Evolutionary conservation across 2,888 invertebrate species (phyloP), one percentile per base, ranked within the genome.

Genomic region (Lampropteryx suffumata): DNA sequence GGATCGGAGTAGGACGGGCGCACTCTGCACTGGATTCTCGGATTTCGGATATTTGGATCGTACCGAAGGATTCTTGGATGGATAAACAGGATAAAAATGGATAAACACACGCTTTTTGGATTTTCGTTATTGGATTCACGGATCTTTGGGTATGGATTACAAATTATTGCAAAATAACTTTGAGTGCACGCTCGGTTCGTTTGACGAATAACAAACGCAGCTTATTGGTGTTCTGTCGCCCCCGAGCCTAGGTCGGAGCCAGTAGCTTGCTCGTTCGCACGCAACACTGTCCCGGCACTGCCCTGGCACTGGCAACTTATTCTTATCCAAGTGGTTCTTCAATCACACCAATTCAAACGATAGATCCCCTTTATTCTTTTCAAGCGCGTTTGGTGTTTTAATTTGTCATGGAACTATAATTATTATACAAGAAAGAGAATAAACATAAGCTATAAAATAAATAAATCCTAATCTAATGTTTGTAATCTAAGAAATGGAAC

Each of bases 131-230:
- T 59, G 73, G 75, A 74, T 67, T 71, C 76, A 76, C 69, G 84
- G 85, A 85, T 79, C 82, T 79, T 77, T 82, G 87, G 87, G 88
- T 87, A 88, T 88, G 88, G 79, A 73, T 81, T 87, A 84, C 69
- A 75, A 76, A 82, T 80, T 86, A 77, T 80, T 76, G 73, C 73
- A 71, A 82, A 84, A 80, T 85, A 82, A 84, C 79, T 82, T 42
- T 80, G 84, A 84, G 79, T 85, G 87, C 87, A 86, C 87, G 84
- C 86, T 82, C 84, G 79, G 74, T 76, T 74, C 69, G 76, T 77
- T 76, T 79, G 82, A 70, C 81, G 82, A 35, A 29, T 82, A 79
- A 81, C 83, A 78, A 79, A 80, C 84, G 80, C 78, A 29, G 52
- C 52, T 52, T 51, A n/a, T 45, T 35, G 50, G 45, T 50, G 50